Percentiles rank a stretch among this genome's conserved stretches.
These are phyloP conservation scores for Tenthredo scrophulariae DNA, from an alignment of 2,888 invertebrate species.

Conservation along the genomic window DNA sequence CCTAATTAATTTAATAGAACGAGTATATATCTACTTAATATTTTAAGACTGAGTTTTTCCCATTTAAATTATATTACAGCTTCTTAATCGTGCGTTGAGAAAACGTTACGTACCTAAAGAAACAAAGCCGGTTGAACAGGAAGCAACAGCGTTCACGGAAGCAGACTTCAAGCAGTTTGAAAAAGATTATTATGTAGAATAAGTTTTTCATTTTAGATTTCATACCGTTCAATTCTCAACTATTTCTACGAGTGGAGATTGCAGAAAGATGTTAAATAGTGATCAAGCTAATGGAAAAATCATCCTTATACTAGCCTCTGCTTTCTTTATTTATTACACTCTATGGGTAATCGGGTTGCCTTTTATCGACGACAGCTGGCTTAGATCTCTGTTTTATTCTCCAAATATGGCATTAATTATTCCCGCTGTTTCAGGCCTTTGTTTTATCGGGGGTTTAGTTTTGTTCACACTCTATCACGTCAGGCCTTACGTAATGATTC, in stretches of 20 bases:
- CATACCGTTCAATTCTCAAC: not conserved
- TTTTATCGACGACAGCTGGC: conserved; percentile 83
- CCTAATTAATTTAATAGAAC: not conserved
- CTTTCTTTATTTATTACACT: conserved; percentile 81
- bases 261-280: conserved; percentile 67
- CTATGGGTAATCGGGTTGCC: conserved; percentile 86
- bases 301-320: conserved; percentile 80
- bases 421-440: conserved; percentile 82
- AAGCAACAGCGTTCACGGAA: conserved; percentile 85
- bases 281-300: conserved; percentile 82
- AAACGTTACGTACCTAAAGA: conserved; percentile 79
- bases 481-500: conserved; percentile 61
- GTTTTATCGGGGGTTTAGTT: conserved; percentile 84
- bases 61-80: conserved; percentile 75
- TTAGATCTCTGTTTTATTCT: conserved; percentile 75
- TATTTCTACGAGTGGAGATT: not conserved
- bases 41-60: not conserved
- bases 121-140: conserved; percentile 77
- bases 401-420: conserved; percentile 79
- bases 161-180: conserved; percentile 86
- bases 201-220: conserved; percentile 61
- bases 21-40: not conserved
- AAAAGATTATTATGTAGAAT: conserved; percentile 82
- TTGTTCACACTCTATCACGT: conserved; percentile 83
- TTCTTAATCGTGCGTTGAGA: conserved; percentile 80